A percentile compares a stretch with the other conserved stretches of the same genome.
Evolutionary conservation across 2,113 vertebrate species (phyloP).

Genomic region (Terrapene triunguis): DNA sequence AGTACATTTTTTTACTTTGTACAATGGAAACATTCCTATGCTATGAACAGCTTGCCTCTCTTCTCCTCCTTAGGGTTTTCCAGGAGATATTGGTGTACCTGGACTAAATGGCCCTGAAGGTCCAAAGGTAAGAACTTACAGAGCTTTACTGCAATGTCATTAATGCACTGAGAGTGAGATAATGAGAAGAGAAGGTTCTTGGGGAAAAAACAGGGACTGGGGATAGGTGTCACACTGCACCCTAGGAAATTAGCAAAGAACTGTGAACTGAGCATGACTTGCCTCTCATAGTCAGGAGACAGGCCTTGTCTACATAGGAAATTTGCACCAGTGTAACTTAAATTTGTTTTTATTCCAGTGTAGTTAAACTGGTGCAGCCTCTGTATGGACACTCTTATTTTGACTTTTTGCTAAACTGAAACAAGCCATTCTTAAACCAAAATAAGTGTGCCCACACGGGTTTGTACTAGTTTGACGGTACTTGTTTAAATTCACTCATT

Average conservation of each 20-base stretch:
- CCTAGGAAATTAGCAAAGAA: neutral
- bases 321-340: neutral
- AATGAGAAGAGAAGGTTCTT: neutral
- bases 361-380: neutral
- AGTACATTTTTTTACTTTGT: neutral
- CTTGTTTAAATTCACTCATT: neutral
- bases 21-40: neutral
- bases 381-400: neutral
- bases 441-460: neutral
- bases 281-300: neutral
- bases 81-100: constrained; percentile 95
- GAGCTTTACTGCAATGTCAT: neutral
- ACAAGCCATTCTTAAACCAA: neutral
- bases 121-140: constrained; percentile 87
- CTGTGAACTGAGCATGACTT: neutral
- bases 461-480: neutral
- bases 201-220: neutral
- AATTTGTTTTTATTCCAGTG: neutral
- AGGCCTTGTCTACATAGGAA: neutral
- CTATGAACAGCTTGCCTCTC: constrained; percentile 5
- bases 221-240: neutral
- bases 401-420: neutral
- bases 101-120: constrained; percentile 95
- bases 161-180: neutral
- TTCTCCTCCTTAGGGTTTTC: constrained; percentile 90